Percentiles rank a stretch among this genome's conserved stretches.
phyloP scores from a whole-genome alignment of 2,113 vertebrate species.

The Neopipo cinnamomea region DNA sequence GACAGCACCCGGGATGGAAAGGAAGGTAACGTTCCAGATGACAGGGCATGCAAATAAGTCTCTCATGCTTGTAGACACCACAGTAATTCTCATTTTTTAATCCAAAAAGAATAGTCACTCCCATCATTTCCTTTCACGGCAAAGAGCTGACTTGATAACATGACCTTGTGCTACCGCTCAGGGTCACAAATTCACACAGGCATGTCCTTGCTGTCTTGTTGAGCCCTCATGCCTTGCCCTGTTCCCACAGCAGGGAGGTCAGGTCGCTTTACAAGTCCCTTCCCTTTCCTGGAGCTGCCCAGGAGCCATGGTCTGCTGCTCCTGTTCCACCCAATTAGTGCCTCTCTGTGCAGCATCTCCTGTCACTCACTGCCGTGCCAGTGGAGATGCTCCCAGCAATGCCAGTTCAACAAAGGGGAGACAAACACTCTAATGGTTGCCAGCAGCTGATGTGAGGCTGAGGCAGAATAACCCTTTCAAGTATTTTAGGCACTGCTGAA shows the following conservation, averaged over 20 bases:
- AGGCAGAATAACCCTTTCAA: background rate
- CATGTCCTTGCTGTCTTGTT: background rate
- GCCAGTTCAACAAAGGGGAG: conserved; percentile 24
- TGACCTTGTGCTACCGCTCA: background rate
- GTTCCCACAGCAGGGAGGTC: background rate
- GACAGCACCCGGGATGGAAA: background rate
- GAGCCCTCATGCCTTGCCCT: background rate
- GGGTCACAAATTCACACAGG: background rate
- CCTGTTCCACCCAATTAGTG: conserved; percentile 13
- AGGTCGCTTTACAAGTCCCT: background rate
- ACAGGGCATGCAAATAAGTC: background rate
- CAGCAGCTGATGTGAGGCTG: conserved; percentile 12
- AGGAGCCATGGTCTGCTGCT: background rate
- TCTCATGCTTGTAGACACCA: background rate
- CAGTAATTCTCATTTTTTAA: conserved; percentile 24
- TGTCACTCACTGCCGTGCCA: conserved; percentile 10
- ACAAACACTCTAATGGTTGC: conserved; percentile 15
- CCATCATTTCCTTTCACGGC: background rate
- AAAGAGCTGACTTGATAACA: background rate
- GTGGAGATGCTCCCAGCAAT: conserved; percentile 24
- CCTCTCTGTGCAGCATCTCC: background rate
- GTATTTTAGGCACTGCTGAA: background rate
- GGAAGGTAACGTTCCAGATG: conserved; percentile 7
- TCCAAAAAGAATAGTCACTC: background rate
- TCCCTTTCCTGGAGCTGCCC: background rate